These are phyloP conservation scores for Choloepus didactylus DNA, from an alignment of 2,797 vertebrate species.

Conservation along the genomic window DNA sequence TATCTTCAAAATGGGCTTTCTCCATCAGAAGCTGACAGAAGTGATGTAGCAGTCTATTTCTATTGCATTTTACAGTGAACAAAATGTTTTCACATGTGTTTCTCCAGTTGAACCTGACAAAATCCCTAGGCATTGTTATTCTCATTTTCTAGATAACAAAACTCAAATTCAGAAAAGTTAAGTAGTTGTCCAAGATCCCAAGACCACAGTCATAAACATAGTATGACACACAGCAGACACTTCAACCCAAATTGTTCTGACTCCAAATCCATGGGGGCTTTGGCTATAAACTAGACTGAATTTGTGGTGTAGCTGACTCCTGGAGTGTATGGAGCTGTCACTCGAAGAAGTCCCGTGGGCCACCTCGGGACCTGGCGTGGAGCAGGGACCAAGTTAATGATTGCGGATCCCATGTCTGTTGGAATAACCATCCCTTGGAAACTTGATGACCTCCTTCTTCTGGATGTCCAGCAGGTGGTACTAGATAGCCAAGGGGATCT, in stretches of 20 bases:
- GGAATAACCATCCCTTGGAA: neutral
- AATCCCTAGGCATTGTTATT: neutral
- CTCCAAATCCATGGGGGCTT: neutral
- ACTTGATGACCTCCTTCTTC: neutral
- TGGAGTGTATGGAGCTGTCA: neutral
- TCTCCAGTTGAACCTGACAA: neutral
- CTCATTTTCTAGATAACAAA: neutral
- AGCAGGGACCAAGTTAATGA: neutral
- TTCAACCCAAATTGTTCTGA: neutral
- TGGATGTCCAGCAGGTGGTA: conserved; percentile 62
- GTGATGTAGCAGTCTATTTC: neutral
- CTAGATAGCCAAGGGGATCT: neutral
- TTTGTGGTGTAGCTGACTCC: neutral
- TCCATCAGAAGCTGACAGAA: neutral
- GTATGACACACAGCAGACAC: neutral
- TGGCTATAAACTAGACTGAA: neutral
- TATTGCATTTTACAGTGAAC: neutral
- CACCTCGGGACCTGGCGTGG: neutral
- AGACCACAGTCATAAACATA: neutral
- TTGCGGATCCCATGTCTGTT: neutral
- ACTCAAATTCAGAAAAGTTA: neutral
- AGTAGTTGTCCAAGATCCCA: neutral
- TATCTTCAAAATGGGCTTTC: neutral
- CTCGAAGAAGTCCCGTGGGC: no score
- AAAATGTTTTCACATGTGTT: neutral